Base-by-base conservation (phyloP, 2,888 invertebrate species). In the Mesorhabditis sp. region DNA sequence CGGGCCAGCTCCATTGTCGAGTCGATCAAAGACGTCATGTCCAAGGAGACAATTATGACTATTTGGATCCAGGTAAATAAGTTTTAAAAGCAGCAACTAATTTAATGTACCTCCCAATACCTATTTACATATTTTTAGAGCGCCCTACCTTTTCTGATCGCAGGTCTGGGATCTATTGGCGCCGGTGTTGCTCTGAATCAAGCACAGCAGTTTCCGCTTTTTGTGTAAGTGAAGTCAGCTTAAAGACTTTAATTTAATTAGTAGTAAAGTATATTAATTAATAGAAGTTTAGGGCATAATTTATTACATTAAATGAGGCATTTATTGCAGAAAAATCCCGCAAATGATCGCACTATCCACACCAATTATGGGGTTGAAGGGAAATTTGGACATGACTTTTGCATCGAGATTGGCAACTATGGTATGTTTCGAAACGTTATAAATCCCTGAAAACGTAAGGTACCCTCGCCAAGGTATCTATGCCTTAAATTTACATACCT, bases 21-120 rank as follows among this genome's bases (percentile, higher is more conserved):
- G n/a, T 50, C 58, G 58, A 50, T 50, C 58, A 50, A 50, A 50
- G 58, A 50, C 58, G n/a, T 50, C 10, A 50, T 50, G 58, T 13
- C 58, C 58, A 50, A 50, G n/a, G 58, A 50, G n/a, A 50, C 58
- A n/a, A 50, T 50, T 50, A 50, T 50, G 58, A 50, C 58, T n/a
- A 50, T 50, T 50, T 50, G 58, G 58, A 50, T 50, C n/a, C 58
- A 50, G n/a, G 58, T 50, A 10, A 13, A 50, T 10, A 50, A 50
- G n/a, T 50, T n/a, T 50, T 50, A n/a, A 50, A n/a, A 50, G 58
- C 28, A 28, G 28, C 28, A 28, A 28, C 28, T 28, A 28, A 50
- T 50, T 50, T 13, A 50, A 50, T 13, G 58, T n/a, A 50, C 58
- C 7, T 10, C 58, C n/a, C 7, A 50, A 50, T 50, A 28, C 28